A percentile compares a stretch with the other conserved stretches of the same genome.
These are phyloP conservation scores for Drosophila anceps DNA, from an alignment of 2,888 invertebrate species.

Conservation along the genomic window DNA sequence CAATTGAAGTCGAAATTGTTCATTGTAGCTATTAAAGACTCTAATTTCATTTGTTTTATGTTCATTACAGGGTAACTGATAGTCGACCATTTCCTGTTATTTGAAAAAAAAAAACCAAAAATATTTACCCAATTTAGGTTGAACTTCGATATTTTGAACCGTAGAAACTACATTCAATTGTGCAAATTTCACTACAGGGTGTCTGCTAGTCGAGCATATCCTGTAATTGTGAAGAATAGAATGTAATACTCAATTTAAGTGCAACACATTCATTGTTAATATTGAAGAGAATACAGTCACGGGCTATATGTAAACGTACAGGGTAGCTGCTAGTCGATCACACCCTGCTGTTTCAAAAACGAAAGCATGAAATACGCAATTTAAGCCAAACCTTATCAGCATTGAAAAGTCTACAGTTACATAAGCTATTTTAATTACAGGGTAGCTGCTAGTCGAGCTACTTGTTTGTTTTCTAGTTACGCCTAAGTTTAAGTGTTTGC, in stretches of 20 bases:
- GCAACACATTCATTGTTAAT: neutral
- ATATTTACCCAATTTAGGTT: neutral
- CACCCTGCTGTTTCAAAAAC: neutral
- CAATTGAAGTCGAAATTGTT: neutral
- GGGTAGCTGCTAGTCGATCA: conserved; percentile 18
- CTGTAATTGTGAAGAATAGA: neutral
- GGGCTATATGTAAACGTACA: neutral
- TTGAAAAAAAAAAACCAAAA: neutral
- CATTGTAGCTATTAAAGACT: neutral
- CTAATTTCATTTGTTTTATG: neutral
- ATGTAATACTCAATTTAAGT: neutral
- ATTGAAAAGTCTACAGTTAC: neutral
- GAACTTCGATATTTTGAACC: neutral
- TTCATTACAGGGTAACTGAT: conserved; percentile 3
- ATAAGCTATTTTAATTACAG: neutral
- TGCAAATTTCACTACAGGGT: neutral
- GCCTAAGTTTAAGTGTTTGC: conserved; percentile 22
- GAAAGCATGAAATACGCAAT: too few species aligned
- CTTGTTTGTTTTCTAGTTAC: neutral
- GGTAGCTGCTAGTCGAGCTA: conserved; percentile 24
- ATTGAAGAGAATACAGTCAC: neutral
- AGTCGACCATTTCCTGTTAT: neutral
- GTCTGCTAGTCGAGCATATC: neutral
- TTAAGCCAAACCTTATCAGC: neutral
- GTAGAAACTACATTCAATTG: neutral